These are phyloP conservation scores for Rhagologus leucostigma DNA, from an alignment of 2,113 vertebrate species.

Conservation along the genomic window DNA sequence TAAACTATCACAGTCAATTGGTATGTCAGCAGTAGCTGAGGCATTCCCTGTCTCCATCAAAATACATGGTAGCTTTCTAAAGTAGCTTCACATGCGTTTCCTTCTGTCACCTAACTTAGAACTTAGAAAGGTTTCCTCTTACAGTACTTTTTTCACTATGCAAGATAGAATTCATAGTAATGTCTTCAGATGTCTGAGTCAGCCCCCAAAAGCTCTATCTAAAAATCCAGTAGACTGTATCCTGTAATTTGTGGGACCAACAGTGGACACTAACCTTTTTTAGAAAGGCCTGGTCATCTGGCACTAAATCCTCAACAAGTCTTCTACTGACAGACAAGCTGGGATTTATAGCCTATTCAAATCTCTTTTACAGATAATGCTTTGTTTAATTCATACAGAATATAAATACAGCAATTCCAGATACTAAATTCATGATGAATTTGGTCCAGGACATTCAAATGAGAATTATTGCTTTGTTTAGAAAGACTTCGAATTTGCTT, in stretches of 20 bases:
- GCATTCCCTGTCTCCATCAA: not conserved
- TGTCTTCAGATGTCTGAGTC: not conserved
- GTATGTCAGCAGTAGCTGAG: not conserved
- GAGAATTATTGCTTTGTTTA: not conserved
- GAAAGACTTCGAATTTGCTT: not conserved
- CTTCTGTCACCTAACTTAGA: not conserved
- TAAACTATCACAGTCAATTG: fast-evolving
- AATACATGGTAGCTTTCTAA: not conserved
- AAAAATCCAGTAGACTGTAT: not conserved
- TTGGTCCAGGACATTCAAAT: not conserved
- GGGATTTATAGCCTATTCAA: not conserved
- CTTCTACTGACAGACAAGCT: not conserved
- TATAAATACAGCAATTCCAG: not conserved
- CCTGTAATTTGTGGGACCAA: not conserved
- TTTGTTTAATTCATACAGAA: not conserved
- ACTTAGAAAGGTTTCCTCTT: not conserved
- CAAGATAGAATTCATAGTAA: not conserved
- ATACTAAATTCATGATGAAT: not conserved
- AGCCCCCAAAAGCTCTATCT: not conserved
- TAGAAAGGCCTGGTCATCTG: not conserved
- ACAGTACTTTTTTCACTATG: not conserved
- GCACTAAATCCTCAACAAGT: not conserved
- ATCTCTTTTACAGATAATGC: not conserved
- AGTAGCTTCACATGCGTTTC: not conserved
- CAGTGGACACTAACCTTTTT: not conserved